phyloP scores from a whole-genome alignment of 2,797 vertebrate species.

The Sebastes miniatus region DNA sequence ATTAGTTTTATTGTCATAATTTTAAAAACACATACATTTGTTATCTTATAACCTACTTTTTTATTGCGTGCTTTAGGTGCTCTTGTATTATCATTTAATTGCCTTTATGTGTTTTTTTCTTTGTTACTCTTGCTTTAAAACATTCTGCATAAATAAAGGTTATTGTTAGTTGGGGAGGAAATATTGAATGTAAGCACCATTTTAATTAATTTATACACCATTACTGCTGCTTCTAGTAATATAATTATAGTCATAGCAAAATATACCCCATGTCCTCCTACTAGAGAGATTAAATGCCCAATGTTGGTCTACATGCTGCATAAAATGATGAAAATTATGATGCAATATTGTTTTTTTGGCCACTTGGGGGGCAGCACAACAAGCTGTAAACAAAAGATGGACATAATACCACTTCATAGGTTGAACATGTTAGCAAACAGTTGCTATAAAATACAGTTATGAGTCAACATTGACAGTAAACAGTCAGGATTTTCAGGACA shows the following conservation, averaged over 20 bases:
- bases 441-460: too few relatives aligned
- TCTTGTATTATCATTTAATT: background rate
- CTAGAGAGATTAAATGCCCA: background rate
- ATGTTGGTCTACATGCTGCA: background rate
- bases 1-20: background rate
- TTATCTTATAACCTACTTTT: background rate
- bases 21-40: background rate
- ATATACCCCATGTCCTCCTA: too few relatives aligned
- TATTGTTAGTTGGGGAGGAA: background rate
- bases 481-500: too few relatives aligned
- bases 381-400: too few relatives aligned
- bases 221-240: background rate
- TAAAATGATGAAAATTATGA: background rate
- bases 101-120: background rate
- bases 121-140: background rate
- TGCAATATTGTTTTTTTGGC: background rate
- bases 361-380: fast-evolving
- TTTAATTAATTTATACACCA: background rate
- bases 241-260: background rate
- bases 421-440: too few relatives aligned
- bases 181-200: background rate
- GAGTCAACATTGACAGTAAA: too few relatives aligned
- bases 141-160: background rate
- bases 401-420: too few relatives aligned
- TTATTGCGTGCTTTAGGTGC: background rate